Percentiles rank a stretch among this genome's conserved stretches.
These are phyloP conservation scores for Gadus chalcogrammus DNA, from an alignment of 2,113 vertebrate genomes.

Conservation along the genomic window DNA sequence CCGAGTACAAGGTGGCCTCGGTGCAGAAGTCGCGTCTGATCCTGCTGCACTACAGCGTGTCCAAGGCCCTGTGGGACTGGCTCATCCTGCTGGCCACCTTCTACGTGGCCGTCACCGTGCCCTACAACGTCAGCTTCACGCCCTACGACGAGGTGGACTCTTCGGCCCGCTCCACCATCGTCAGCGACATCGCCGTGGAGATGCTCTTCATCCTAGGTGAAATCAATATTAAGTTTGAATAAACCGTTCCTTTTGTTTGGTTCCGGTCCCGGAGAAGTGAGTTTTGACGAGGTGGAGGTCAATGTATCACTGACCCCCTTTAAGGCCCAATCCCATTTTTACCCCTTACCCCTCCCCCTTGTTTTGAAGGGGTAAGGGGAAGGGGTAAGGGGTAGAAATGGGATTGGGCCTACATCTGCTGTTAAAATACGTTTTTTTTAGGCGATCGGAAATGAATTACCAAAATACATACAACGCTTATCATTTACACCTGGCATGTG, in stretches of 20 bases:
- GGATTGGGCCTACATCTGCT: too few species aligned
- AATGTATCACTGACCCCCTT: too few species aligned
- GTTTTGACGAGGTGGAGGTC: too few species aligned
- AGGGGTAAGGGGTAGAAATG: too few species aligned
- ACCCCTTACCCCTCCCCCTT: too few species aligned
- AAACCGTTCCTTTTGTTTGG: neutral
- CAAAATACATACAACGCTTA: too few species aligned
- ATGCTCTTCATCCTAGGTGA: conserved; percentile 95
- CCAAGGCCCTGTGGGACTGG: conserved; percentile 95
- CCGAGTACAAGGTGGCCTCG: conserved; percentile 94
- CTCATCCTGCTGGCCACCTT: conserved; percentile 95
- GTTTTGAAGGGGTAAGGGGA: too few species aligned
- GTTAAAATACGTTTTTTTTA: too few species aligned
- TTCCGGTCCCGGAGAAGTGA: too few species aligned
- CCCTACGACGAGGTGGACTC: conserved; percentile 78
- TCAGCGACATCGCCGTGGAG: conserved; percentile 90
- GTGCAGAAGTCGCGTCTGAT: conserved; percentile 93
- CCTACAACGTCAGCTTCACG: conserved; percentile 95
- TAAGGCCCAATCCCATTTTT: too few species aligned
- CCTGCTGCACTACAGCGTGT: conserved; percentile 94
- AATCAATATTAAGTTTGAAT: conserved; percentile 12
- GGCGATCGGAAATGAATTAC: too few species aligned
- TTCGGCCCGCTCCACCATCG: conserved; percentile 83
- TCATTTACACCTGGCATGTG: too few species aligned
- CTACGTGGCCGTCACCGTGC: conserved; percentile 92